Evolutionary conservation across 2,113 vertebrate species (phyloP).

Genomic region (Laticauda laticaudata): DNA sequence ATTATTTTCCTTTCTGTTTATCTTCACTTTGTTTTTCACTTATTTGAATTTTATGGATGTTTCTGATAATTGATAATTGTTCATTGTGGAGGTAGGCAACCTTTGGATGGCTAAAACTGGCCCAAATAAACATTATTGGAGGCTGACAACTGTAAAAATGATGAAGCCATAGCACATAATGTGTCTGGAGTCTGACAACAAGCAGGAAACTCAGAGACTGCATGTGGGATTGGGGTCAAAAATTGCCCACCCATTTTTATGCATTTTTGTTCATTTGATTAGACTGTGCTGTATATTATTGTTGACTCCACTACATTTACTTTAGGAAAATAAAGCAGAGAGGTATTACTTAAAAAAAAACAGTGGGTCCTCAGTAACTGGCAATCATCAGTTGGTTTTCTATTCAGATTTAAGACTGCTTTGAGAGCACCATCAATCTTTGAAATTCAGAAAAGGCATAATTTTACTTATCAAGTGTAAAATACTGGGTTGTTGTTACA

Average conservation of each 20-base stretch:
- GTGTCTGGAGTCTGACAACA: background rate
- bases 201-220: background rate
- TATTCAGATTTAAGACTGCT: background rate
- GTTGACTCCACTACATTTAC: background rate
- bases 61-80: background rate
- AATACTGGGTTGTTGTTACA: background rate
- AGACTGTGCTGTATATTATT: background rate
- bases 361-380: background rate
- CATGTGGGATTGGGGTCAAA: background rate
- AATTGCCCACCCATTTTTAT: background rate
- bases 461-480: background rate
- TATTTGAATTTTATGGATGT: background rate
- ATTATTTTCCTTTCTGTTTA: background rate
- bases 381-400: background rate
- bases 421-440: background rate
- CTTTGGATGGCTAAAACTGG: background rate
- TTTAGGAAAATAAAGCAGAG: background rate
- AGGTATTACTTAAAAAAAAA: background rate
- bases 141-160: background rate
- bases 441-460: background rate
- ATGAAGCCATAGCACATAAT: background rate
- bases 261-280: background rate
- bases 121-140: background rate
- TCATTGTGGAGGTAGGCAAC: background rate
- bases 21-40: background rate